Percentiles rank a stretch among this genome's conserved stretches.
phyloP scores from a whole-genome alignment of 2,797 vertebrate genomes.

The Leuciscus waleckii region DNA sequence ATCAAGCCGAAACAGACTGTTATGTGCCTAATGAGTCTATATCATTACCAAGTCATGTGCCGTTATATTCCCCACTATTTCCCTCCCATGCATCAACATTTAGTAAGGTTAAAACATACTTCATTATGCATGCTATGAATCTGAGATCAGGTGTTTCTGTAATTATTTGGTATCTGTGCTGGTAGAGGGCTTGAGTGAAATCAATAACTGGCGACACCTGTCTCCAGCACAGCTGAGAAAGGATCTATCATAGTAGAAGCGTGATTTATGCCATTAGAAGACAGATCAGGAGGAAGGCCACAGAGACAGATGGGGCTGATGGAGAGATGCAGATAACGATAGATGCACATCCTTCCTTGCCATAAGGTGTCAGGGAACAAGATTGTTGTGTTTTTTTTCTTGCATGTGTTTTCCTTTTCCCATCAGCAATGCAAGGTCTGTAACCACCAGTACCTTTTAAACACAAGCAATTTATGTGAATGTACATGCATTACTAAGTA shows the following conservation, averaged over 20 bases:
- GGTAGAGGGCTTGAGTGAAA: conserved; percentile 57
- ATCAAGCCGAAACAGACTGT: conserved; percentile 35
- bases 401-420: background rate
- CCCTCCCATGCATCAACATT: conserved; percentile 63
- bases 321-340: conserved; percentile 75
- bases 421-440: conserved; percentile 5
- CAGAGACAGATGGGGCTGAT: conserved; percentile 64
- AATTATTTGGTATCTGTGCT: conserved; percentile 64
- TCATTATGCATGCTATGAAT: conserved; percentile 55
- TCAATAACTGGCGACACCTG: conserved; percentile 69
- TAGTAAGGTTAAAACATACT: conserved; percentile 56
- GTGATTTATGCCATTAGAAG: conserved; percentile 80
- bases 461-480: background rate
- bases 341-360: conserved; percentile 64
- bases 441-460: conserved; percentile 2
- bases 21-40: background rate
- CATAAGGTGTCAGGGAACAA: conserved; percentile 18
- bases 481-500: background rate
- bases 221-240: conserved; percentile 67
- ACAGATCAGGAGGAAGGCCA: conserved; percentile 73
- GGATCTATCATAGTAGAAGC: conserved; percentile 78
- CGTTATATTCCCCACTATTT: conserved; percentile 29
- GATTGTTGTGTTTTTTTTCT: background rate
- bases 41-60: conserved; percentile 47
- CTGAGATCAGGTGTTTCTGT: conserved; percentile 66